Conservation (phyloP, 2,888 invertebrate genomes). For the Drosophila peninsularis region DNA sequence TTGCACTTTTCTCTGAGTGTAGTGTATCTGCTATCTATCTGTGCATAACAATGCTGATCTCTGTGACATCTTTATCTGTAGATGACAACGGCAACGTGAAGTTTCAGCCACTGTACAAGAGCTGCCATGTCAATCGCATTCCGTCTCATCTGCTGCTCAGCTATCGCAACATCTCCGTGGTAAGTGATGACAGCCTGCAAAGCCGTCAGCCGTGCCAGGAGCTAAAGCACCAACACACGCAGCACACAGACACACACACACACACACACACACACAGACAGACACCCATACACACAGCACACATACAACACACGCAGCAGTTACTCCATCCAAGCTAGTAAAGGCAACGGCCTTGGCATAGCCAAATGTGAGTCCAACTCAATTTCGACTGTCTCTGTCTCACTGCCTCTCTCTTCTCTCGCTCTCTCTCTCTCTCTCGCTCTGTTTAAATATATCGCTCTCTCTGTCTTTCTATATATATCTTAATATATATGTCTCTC, state of each 20-base stretch:
- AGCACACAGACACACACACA: conserved; percentile 5
- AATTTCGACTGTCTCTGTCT: conserved; percentile 50
- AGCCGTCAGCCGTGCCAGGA: conserved; percentile 49
- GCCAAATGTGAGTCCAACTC: conserved; percentile 51
- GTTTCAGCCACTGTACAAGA: conserved; percentile 91
- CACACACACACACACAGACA: conserved; percentile 5
- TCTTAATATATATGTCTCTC: conserved; percentile 25
- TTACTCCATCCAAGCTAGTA: conserved; percentile 44
- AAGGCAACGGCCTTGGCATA: conserved; percentile 39
- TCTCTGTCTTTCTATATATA: conserved; percentile 22
- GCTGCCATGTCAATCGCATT: conserved; percentile 89
- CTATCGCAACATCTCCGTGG: conserved; percentile 91
- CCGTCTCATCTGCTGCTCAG: conserved; percentile 89
- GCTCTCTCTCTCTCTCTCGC: conserved; percentile 22
- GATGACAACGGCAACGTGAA: conserved; percentile 87
- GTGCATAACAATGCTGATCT: conserved; percentile 44
- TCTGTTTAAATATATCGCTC: conserved; percentile 15
- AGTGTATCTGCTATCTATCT: conserved; percentile 14
- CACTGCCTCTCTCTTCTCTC: conserved; percentile 18
- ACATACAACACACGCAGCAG: conserved; percentile 22
- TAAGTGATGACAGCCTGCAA: conserved; percentile 85
- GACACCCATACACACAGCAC: conserved; percentile 14
- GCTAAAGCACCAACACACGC: conserved; percentile 26
- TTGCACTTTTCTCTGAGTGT: conserved; percentile 14
- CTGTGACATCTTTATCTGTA: conserved; percentile 81